A percentile compares a stretch with the other conserved stretches of the same genome.
Conservation (phyloP, 2,797 vertebrate genomes). For the Gallinago solitaria region DNA sequence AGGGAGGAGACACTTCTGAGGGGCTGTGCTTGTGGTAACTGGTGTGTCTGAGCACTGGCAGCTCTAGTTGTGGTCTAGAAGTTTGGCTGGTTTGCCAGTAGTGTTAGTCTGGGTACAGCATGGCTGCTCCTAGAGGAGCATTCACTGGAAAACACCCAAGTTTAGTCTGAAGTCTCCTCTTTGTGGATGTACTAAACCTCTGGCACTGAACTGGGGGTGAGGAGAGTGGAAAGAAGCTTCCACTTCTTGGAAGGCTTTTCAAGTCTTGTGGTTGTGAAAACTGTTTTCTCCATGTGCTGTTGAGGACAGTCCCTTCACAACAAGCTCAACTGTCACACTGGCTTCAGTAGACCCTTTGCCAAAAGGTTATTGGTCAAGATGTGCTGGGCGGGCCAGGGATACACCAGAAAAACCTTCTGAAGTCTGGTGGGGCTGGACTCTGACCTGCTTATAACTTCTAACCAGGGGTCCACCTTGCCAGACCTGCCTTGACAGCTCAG, state of each 20-base stretch:
- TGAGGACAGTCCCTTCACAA: background rate
- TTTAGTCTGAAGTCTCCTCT: background rate
- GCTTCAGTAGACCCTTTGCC: background rate
- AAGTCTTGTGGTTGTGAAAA: background rate
- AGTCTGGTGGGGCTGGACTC: background rate
- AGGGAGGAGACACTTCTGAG: background rate
- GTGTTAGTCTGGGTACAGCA: background rate
- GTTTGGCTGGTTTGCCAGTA: background rate
- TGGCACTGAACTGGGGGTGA: background rate
- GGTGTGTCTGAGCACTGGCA: background rate
- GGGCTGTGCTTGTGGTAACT: background rate
- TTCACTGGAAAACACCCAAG: background rate
- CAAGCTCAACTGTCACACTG: fast-evolving
- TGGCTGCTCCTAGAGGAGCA: background rate
- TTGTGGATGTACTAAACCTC: background rate
- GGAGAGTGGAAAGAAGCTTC: background rate
- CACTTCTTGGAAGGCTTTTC: background rate
- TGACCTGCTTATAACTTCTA: background rate
- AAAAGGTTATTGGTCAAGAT: background rate
- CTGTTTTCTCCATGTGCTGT: fast-evolving
- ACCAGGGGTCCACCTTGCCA: fast-evolving
- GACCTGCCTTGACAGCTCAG: background rate
- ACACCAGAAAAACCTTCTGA: background rate
- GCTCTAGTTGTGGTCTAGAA: background rate
- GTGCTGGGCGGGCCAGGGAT: background rate